Evolutionary conservation across 2,888 invertebrate species (phyloP).

Genomic region (Xanthia icteritia): DNA sequence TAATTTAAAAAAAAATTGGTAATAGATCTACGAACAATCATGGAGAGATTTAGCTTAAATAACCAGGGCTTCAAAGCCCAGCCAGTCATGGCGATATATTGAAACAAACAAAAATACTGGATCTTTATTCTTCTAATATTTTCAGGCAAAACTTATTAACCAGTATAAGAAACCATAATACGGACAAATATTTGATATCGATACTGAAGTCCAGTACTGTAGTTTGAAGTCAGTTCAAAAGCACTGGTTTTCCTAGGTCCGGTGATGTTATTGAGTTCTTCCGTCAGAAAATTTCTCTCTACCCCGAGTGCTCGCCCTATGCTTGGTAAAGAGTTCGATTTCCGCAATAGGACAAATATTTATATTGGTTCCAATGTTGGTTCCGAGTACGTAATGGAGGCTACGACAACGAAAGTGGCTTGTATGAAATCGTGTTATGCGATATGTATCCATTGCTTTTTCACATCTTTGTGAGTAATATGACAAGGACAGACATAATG

Average conservation of each 20-base stretch:
- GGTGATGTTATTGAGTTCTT: slow-evolving; percentile 42
- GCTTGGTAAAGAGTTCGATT: slow-evolving; percentile 37
- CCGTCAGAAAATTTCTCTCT: slow-evolving; percentile 38
- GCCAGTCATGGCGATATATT: neutral
- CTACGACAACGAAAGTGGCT: slow-evolving; percentile 3
- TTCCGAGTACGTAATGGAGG: slow-evolving; percentile 32
- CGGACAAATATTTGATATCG: neutral
- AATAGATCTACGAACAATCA: too few relatives aligned
- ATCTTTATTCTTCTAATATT: too few relatives aligned
- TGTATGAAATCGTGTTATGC: slow-evolving; percentile 11
- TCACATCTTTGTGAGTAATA: neutral
- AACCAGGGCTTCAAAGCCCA: too few relatives aligned
- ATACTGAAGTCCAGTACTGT: neutral
- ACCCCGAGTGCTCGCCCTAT: neutral
- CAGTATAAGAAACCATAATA: too few relatives aligned
- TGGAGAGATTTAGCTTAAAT: too few relatives aligned
- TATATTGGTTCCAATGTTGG: slow-evolving; percentile 35
- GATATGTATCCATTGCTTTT: neutral
- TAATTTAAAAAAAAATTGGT: too few relatives aligned
- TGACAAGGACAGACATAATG: neutral
- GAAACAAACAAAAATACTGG: neutral
- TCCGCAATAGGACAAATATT: slow-evolving; percentile 56
- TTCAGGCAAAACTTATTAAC: too few relatives aligned
- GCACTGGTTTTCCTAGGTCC: neutral
- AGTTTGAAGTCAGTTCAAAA: neutral